phyloP scores from a whole-genome alignment of 1,140 invertebrate genomes.

The Zaprionus africanus region DNA sequence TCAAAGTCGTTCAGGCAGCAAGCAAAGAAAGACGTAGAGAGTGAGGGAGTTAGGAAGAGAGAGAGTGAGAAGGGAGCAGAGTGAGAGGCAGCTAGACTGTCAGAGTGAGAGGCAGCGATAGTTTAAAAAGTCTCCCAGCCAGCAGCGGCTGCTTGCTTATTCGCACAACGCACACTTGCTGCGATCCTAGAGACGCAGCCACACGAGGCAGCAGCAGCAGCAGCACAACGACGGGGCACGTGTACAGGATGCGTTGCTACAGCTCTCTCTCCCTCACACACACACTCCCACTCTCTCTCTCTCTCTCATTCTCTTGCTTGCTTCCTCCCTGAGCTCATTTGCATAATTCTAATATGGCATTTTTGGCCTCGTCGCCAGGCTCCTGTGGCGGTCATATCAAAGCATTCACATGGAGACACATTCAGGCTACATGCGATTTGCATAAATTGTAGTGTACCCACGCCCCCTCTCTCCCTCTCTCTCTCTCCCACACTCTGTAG shows the following conservation, averaged over 20 bases:
- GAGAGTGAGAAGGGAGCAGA: neutral
- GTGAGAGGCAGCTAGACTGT: neutral
- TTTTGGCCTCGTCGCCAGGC: constrained; percentile 47
- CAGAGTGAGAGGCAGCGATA: neutral
- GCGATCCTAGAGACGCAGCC: constrained; percentile 21
- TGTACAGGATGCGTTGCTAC: constrained; percentile 30
- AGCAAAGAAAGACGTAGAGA: neutral
- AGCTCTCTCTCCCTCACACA: neutral
- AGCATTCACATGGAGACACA: constrained; percentile 16
- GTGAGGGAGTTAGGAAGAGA: neutral
- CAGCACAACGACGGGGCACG: constrained; percentile 18
- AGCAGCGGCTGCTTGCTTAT: constrained; percentile 28
- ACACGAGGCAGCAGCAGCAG: constrained; percentile 2
- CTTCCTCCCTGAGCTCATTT: constrained; percentile 52
- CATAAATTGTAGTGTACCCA: constrained; percentile 69
- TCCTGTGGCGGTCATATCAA: constrained; percentile 46
- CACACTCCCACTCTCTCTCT: neutral
- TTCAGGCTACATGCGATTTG: constrained; percentile 61
- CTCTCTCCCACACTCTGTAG: neutral
- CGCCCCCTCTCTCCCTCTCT: constrained; percentile 3
- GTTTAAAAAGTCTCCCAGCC: neutral
- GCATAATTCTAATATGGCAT: constrained; percentile 82
- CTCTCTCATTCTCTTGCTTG: neutral
- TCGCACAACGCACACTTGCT: constrained; percentile 18
- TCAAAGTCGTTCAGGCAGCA: constrained; percentile 42